Evolutionary conservation across 2,888 invertebrate genomes (phyloP), one percentile per base, ranked within the genome.

Genomic region (Conistra vaccinii): DNA sequence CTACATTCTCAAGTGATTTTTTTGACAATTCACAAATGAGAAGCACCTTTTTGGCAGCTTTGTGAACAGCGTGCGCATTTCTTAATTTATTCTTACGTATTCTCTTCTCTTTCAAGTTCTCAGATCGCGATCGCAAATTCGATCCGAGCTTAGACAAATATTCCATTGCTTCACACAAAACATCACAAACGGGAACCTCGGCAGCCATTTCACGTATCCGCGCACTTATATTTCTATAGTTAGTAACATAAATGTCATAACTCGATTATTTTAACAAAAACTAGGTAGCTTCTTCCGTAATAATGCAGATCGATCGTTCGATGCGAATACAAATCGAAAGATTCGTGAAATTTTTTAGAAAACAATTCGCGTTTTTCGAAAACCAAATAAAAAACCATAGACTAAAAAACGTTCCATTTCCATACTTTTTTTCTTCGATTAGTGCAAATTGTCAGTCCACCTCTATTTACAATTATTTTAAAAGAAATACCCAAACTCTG

Each of bases 21-120:
- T 95, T 96, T 60, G 96, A 96, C 81, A 96, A 90, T 85, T 96
- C 93, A 86, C 96, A 96, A 80, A 96, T 95, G 26, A 94, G 86
- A 62, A 96, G 91, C 12, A 96, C 93, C 88, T 96, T 96, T 73
- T 89, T 91, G 7, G 95, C 95, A 14, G 95, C 94, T 89, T 95
- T 96, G 80, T 94, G 93, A 3, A 96, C 91, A 32, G 96, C 96
- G 78, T 95, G 94, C 1, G 91, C 82, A 87, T 95, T 96, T 85
- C 88, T 92, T 69, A 96, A 86, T 72, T 94, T 95, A 12, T 92
- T 92, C 86, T 91, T 94, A 51, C 89, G 86, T 79, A 96, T 94
- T 89, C 91, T 93, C 80, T 94, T 95, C 53, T 94, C 92, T 80
- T 92, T 94, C 17, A 96, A 78, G 70, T 90, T 94, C 81, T 95